These are phyloP conservation scores for Eupithecia pulchellata DNA, from an alignment of 2,888 invertebrate species.

Conservation along the genomic window DNA sequence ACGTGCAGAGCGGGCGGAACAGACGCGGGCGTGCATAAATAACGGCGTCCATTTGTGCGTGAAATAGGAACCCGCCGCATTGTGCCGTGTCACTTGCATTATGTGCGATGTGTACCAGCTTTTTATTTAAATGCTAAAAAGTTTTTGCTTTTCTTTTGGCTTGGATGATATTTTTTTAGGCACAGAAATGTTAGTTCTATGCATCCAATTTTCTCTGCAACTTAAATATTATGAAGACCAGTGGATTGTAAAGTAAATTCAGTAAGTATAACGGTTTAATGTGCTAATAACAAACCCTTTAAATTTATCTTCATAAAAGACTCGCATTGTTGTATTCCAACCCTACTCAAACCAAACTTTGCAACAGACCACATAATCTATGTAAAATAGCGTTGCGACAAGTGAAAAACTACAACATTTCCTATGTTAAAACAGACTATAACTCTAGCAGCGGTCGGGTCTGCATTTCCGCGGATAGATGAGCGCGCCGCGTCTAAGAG, in stretches of 20 bases:
- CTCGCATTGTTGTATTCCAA: constrained; percentile 15
- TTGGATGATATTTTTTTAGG: background rate
- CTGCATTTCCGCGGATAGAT: constrained; percentile 75
- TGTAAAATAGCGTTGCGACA: constrained; percentile 43
- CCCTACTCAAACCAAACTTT: constrained; percentile 27
- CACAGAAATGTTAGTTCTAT: background rate
- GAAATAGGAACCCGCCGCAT: constrained; percentile 64
- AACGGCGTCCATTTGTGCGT: constrained; percentile 67
- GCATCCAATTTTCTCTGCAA: background rate
- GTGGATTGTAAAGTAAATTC: background rate
- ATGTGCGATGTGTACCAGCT: constrained; percentile 43
- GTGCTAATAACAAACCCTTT: background rate
- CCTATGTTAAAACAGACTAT: constrained; percentile 76
- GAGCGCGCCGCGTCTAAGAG: constrained; percentile 68
- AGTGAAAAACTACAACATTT: constrained; percentile 79
- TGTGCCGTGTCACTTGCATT: constrained; percentile 57
- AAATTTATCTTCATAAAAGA: background rate
- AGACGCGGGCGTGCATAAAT: constrained; percentile 63
- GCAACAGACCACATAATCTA: constrained; percentile 44
- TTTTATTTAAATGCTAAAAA: constrained; percentile 20
- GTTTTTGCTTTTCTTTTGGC: constrained; percentile 15
- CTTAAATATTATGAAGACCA: background rate
- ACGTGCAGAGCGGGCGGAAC: constrained; percentile 42
- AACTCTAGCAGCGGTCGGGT: constrained; percentile 67
- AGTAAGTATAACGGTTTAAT: background rate